Base-by-base conservation (phyloP, 30 jellyfish, hydroid and myxozoan species). In the Cassiopea xamachana region DNA sequence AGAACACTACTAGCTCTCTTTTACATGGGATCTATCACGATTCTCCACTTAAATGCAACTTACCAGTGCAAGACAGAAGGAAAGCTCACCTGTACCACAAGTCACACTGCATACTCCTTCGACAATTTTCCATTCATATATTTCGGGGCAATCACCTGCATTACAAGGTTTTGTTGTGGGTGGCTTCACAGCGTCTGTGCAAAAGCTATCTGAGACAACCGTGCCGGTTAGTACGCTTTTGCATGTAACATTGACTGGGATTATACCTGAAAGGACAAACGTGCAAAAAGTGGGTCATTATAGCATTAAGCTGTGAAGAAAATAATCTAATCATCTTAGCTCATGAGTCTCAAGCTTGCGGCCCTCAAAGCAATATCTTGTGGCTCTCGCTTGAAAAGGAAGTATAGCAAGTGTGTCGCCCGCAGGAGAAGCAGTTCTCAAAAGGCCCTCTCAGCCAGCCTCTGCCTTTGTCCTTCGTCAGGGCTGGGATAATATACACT, bases 61-160 rank as follows among this genome's bases (percentile, higher is more conserved):
- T 3, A 55, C 7, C 64, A 55, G 12, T 55, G 12, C 0, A 55
- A 55, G 7, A 3, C 7, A 10, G 64, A 3, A 55, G 12, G 27
- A 27, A 64, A 64, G 6, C 15, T 70, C 60, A 94, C 98, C 98
- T 60, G 69, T 82, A 14, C 98, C 98, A 76, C 98, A 94, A n/a
- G 98, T 90, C 2, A 94, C 98, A 48, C 94, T 83, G 83, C 98
- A 94, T 15, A 80, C 45, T 12, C 98, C 91, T 50, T 58, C 8
- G 4, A 50, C 83, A 8, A 48, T 50, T 44, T 85, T 77, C 98
- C 98, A 94, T 47, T 93, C 90, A 68, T 90, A 90, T 16, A 88
- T 19, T 49, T 95, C 97, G 0, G 97, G 97, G 77, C 98, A 94
- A 64, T 75, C 93, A 13, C 96, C 97, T 68, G 87, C 92, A 47